Base-by-base conservation (phyloP, 2,113 vertebrate species). In the Lophius piscatorius region DNA sequence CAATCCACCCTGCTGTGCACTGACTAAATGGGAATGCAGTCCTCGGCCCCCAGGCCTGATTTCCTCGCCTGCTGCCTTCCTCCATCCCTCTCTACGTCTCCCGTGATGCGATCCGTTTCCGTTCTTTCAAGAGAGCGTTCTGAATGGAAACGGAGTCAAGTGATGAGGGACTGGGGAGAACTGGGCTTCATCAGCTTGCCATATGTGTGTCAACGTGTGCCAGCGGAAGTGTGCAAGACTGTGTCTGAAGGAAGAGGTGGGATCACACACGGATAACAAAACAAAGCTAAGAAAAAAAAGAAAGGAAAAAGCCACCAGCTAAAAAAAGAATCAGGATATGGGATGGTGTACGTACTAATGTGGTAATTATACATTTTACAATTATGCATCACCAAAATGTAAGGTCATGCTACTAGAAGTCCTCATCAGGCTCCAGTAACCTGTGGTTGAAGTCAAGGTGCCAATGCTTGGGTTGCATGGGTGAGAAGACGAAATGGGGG, bases 81-180 rank as follows among this genome's bases (percentile, higher is more conserved):
- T 44, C 21, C 50, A 11, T 59, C 50, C 33, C 24, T 46, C 63
- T 50, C 57, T 62, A 10, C 64, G 31, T 63, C 75, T 66, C 68
- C 62, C 14, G n/a, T n/a, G n/a, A n/a, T n/a, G 26, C 22, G 17
- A 83, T 81, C 73, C 82, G 29, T 46, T 68, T 69, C 45, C 54
- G 58, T 81, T 74, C 71, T 79, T 63, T 67, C 75, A 71, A 49
- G 74, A 72, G 69, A 76, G 65, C 59, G 70, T n/a, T n/a, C n/a
- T n/a, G n/a, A n/a, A n/a, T 74, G 66, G 70, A 84, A 87, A 89
- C 73, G 56, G 74, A 80, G 80, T 82, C 72, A 78, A 84, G 72
- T 62, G 73, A 74, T 59, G 70, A 76, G 60, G 76, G 81, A 80
- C 69, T 34, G 57, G 40, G 68, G 70, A 85, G 70, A 87, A 83